Conservation (phyloP, 2,797 vertebrate genomes). For the Ispidina lecontei region DNA sequence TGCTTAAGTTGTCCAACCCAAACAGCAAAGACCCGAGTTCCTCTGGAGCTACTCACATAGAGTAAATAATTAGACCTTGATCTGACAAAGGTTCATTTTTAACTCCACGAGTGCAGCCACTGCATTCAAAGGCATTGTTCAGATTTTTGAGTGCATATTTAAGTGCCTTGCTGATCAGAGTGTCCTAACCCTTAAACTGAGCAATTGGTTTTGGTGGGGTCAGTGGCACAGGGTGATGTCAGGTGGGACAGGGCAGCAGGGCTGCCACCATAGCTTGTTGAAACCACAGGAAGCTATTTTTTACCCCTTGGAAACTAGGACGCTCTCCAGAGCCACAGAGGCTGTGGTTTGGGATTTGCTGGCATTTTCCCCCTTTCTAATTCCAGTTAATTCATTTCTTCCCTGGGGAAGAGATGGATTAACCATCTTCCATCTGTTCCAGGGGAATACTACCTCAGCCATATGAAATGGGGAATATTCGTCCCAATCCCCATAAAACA, state of each 20-base stretch:
- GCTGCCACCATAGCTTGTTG: neutral
- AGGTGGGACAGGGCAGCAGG: neutral
- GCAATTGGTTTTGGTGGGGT: neutral
- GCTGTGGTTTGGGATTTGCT: neutral
- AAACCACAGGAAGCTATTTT: neutral
- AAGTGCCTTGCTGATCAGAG: neutral
- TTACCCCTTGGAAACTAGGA: neutral
- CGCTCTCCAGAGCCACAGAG: neutral
- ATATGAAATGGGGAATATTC: neutral
- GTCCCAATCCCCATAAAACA: neutral
- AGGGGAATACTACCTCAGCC: neutral
- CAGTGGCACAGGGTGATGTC: neutral
- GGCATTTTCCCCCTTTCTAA: neutral
- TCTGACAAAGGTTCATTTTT: conserved; percentile 50
- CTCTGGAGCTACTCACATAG: neutral
- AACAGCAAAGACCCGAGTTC: neutral
- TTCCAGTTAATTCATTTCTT: neutral
- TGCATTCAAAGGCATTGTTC: conserved; percentile 38
- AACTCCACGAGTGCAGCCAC: neutral
- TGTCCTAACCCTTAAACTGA: neutral
- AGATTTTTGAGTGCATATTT: conserved; percentile 1
- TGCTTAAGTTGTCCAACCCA: neutral
- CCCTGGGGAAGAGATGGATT: neutral
- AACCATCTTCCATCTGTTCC: too few relatives aligned
- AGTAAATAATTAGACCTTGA: conserved; percentile 38